A percentile compares a stretch with the other conserved stretches of the same genome.
Evolutionary conservation across 2,113 vertebrate genomes (phyloP).

Genomic region (Willisornis vidua): DNA sequence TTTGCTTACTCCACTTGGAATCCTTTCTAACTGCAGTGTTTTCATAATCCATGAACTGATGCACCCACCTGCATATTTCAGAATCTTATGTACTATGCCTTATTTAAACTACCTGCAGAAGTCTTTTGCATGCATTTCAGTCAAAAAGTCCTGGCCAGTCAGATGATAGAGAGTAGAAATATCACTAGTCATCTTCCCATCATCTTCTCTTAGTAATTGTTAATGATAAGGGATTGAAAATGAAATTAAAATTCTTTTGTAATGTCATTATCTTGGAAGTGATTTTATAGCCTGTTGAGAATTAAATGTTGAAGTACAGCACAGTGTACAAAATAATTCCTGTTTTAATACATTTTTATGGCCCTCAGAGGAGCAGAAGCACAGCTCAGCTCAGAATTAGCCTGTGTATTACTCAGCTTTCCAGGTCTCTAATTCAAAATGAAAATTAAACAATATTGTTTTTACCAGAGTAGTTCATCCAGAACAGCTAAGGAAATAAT

Average conservation of each 20-base stretch:
- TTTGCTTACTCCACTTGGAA: not conserved
- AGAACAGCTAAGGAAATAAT: conserved; percentile 63
- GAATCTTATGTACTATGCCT: not conserved
- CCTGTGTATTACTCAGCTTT: conserved; percentile 71
- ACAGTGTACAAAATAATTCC: conserved; percentile 78
- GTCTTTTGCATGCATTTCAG: not conserved
- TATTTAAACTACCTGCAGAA: not conserved
- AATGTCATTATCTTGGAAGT: conserved; percentile 77
- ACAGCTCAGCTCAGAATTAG: conserved; percentile 65
- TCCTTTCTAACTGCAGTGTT: not conserved
- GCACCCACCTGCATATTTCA: not conserved
- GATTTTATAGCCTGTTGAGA: conserved; percentile 75
- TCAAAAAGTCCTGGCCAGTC: not conserved
- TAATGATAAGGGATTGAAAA: conserved; percentile 69
- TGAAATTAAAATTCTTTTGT: conserved; percentile 77
- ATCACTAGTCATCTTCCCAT: conserved; percentile 29
- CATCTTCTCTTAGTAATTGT: conserved; percentile 68
- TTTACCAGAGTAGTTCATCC: conserved; percentile 58
- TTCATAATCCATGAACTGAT: not conserved
- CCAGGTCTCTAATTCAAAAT: conserved; percentile 74
- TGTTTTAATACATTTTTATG: conserved; percentile 75
- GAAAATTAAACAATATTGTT: conserved; percentile 79
- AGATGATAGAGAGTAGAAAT: not conserved
- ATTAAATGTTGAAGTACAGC: conserved; percentile 63
- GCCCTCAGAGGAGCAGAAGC: conserved; percentile 64